phyloP scores from a whole-genome alignment of 2,797 vertebrate species.

The Tokudaia muenninki region DNA sequence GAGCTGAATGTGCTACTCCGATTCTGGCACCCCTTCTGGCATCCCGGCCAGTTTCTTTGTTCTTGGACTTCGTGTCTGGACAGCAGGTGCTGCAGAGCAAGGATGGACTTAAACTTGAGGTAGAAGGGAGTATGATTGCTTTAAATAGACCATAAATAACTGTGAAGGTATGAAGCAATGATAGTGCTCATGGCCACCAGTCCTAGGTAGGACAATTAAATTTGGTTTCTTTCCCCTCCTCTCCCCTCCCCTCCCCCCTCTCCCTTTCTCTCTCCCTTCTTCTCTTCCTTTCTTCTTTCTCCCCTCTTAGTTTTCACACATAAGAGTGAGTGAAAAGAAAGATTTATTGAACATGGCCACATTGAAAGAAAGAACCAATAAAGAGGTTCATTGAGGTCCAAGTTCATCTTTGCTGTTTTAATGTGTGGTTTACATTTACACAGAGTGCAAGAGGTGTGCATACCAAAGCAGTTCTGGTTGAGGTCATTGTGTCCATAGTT shows the following conservation, averaged over 20 bases:
- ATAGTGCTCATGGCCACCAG: neutral
- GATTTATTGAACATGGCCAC: neutral
- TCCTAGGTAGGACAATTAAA: neutral
- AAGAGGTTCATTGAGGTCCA: neutral
- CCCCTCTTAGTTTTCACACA: neutral
- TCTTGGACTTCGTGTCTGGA: conserved; percentile 49
- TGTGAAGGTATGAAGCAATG: too few species aligned
- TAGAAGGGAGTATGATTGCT: conserved; percentile 48
- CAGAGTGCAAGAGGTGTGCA: neutral
- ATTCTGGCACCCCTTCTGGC: conserved; percentile 63
- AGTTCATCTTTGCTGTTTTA: neutral
- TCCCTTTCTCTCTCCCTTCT: too few species aligned
- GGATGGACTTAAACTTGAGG: conserved; percentile 34
- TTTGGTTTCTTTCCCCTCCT: neutral
- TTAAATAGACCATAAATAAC: neutral
- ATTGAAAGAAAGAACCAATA: neutral
- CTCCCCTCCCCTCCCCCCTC: too few species aligned
- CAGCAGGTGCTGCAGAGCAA: conserved; percentile 57
- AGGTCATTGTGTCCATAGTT: neutral
- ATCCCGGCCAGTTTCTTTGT: conserved; percentile 43
- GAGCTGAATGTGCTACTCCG: conserved; percentile 32
- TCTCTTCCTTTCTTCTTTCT: neutral
- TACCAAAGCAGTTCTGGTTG: too few species aligned
- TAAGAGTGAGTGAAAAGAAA: neutral
- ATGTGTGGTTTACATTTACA: neutral